Conservation (phyloP, 2,113 vertebrate genomes). For the Aldabrachelys gigantea region DNA sequence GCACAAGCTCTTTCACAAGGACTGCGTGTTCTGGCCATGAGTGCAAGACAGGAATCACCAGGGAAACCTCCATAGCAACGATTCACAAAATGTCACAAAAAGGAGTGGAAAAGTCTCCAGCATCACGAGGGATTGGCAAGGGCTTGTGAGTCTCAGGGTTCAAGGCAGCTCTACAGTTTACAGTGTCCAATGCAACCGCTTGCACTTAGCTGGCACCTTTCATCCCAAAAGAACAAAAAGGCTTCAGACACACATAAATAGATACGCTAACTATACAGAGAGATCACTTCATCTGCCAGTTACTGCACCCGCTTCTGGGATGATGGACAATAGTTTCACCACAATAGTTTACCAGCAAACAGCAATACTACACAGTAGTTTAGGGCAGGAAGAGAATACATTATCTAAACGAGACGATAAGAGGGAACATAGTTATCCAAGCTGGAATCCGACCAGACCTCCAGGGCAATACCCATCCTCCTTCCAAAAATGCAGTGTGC, state of each 20-base stretch:
- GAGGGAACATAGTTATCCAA: background rate
- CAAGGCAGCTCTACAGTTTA: background rate
- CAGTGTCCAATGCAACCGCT: background rate
- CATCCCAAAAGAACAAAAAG: background rate
- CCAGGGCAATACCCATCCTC: slow-evolving; percentile 29
- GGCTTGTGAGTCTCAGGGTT: background rate
- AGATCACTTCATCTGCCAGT: background rate
- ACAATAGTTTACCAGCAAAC: background rate
- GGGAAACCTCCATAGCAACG: background rate
- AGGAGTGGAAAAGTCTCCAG: background rate
- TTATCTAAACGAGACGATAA: background rate
- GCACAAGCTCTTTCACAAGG: no score
- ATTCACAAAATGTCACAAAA: background rate
- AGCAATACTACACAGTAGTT: background rate
- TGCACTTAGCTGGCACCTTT: background rate
- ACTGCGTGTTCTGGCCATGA: background rate
- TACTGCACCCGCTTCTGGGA: background rate
- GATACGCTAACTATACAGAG: background rate
- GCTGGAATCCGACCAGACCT: slow-evolving; percentile 1
- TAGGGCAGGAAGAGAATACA: background rate
- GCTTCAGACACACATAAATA: background rate
- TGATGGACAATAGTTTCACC: background rate
- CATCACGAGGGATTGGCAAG: background rate
- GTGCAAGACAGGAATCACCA: background rate
- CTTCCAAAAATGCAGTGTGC: background rate